A percentile compares a stretch with the other conserved stretches of the same genome.
These are phyloP conservation scores for Parauchenoglanis punctatus DNA, from an alignment of 2,797 vertebrate genomes.

Conservation along the genomic window DNA sequence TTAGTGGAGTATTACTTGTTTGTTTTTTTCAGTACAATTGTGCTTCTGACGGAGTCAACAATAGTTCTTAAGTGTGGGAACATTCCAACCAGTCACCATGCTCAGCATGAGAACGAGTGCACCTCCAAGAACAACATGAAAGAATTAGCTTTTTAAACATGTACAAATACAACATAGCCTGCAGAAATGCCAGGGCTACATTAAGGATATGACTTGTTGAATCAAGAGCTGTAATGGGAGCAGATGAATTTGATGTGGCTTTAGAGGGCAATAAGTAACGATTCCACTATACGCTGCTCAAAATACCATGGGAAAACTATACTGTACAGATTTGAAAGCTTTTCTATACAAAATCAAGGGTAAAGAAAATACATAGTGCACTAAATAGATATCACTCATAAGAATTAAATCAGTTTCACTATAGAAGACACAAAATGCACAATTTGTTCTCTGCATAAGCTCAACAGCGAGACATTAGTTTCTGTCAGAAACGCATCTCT, in stretches of 20 bases:
- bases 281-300: background rate
- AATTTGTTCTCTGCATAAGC: background rate
- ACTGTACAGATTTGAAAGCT: background rate
- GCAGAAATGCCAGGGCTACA: constrained; percentile 19
- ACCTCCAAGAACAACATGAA: constrained; percentile 53
- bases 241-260: background rate
- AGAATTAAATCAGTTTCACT: background rate
- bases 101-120: constrained; percentile 50
- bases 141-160: constrained; percentile 43
- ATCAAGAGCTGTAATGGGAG: background rate
- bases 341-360: background rate
- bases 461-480: background rate
- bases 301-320: background rate
- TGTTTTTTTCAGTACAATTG: background rate
- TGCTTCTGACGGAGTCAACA: constrained; percentile 40
- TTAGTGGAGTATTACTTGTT: background rate
- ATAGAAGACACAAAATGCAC: background rate
- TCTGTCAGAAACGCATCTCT: background rate
- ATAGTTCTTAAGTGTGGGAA: constrained; percentile 50
- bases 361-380: background rate
- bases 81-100: constrained; percentile 44
- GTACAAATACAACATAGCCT: constrained; percentile 28
- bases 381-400: background rate
- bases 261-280: background rate
- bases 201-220: constrained; percentile 13